Base-by-base conservation (phyloP, 2,797 vertebrate genomes). In the Sebastes alutus region DNA sequence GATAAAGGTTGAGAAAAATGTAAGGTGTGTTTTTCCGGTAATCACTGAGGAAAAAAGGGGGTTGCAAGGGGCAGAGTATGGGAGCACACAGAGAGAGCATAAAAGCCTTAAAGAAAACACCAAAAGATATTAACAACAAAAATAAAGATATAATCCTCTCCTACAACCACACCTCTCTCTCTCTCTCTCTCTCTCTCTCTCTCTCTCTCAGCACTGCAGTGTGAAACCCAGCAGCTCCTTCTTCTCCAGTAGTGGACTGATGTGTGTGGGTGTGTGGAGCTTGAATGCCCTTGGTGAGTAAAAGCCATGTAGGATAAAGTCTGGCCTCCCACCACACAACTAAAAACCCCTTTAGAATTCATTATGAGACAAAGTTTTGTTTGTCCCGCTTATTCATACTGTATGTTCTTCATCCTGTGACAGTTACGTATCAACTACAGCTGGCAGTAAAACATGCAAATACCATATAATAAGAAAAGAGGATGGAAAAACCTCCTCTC, bases 221-320 rank as follows among this genome's bases (percentile, higher is more conserved):
- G 80, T 75, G 68, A 84, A 87, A 76, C 7, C 87, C 82, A 87
- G 79, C 30, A 14, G 80, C 89, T 85, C 64, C 62, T 78, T 80
- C 63, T 75, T 52, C 78, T 83, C 46, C 38, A 42, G 56, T 76
- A 78, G 81, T 89, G 89, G 79, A 81, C 75, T 84, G 88, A 66
- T 87, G 78, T 88, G 77, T 68, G 91, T 94, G 91, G 90, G 92
- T 80, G 92, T 80, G 90, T 89, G 62, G 7, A 82, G 83, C 82
- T 77, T 10, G 9, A 81, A 90, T 83, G 87, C 73, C 87, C 90
- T 85, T 85, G 82, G 71, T 85, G 76, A 82, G 80, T 83, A 84
- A 88, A 81, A 83, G 69, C 78, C 77, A 78, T 67, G 71, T 54
- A 66, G 73, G 77, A 84, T 83, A 58, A 84, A 87, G 87, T 85